Conservation (phyloP, 2,888 invertebrate species). For the Marasmarcha lunaedactyla region DNA sequence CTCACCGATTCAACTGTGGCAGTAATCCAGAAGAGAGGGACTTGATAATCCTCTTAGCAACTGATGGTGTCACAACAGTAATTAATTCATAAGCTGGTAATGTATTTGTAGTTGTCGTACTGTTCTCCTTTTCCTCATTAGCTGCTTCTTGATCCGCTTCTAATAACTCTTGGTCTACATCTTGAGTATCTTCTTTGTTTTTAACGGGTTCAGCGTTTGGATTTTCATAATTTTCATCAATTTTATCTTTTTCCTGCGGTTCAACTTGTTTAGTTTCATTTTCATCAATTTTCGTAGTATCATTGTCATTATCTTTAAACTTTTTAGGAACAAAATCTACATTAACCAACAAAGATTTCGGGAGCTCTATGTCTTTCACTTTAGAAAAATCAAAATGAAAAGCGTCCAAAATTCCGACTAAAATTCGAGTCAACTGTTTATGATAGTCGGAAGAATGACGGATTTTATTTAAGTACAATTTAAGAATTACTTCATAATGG, state of each 20-base stretch:
- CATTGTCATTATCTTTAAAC: constrained; percentile 15
- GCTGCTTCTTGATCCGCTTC: constrained; percentile 47
- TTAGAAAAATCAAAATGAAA: constrained; percentile 92
- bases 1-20: constrained; percentile 81
- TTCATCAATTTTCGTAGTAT: constrained; percentile 16
- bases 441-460: constrained; percentile 80
- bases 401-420: constrained; percentile 85
- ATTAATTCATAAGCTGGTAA: constrained; percentile 50
- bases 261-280: constrained; percentile 18
- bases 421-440: constrained; percentile 83
- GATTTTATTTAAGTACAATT: constrained; percentile 83
- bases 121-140: constrained; percentile 29
- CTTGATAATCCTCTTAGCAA: constrained; percentile 81
- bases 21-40: constrained; percentile 78
- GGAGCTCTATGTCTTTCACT: constrained; percentile 46
- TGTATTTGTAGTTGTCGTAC: constrained; percentile 28
- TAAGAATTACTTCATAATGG: constrained; percentile 86
- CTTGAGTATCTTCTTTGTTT: constrained; percentile 21
- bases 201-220: constrained; percentile 21
- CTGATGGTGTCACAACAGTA: constrained; percentile 74
- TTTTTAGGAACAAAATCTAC: constrained; percentile 23
- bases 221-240: constrained; percentile 22
- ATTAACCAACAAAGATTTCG: constrained; percentile 38
- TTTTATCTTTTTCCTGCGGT: constrained; percentile 14
- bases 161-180: constrained; percentile 41